A percentile compares a stretch with the other conserved stretches of the same genome.
These are phyloP conservation scores for Uropsilus gracilis DNA, from an alignment of 2,113 vertebrate species.

Conservation along the genomic window DNA sequence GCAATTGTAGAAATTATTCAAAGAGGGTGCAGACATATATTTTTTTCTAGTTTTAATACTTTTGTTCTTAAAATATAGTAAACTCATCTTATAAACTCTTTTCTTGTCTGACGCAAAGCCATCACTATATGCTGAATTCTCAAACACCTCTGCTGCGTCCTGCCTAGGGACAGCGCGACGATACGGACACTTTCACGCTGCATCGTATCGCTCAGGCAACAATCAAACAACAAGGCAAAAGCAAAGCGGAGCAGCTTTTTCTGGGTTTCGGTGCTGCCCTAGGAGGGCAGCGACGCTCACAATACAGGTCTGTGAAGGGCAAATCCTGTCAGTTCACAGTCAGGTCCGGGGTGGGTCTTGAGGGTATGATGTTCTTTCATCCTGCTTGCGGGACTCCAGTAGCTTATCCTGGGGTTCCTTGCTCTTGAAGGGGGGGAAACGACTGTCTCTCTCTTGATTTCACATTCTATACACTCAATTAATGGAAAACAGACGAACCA, in stretches of 20 bases:
- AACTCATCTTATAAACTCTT: constrained; percentile 45
- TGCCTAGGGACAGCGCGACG: background rate
- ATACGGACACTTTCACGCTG: background rate
- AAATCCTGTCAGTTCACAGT: background rate
- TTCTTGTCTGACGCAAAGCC: constrained; percentile 57
- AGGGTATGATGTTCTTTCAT: background rate
- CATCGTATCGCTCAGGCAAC: constrained; percentile 20
- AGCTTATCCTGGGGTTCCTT: constrained; percentile 29
- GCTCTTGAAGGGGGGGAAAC: background rate
- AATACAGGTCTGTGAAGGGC: background rate
- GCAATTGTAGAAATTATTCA: constrained; percentile 65
- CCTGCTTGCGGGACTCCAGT: background rate
- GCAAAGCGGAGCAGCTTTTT: background rate
- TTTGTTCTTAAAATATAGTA: constrained; percentile 70
- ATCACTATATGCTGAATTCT: constrained; percentile 12
- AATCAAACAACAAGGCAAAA: background rate
- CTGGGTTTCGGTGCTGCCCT: constrained; percentile 24
- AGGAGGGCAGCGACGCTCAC: background rate
- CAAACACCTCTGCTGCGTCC: background rate
- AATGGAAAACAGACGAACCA: constrained; percentile 20
- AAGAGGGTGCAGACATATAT: constrained; percentile 13
- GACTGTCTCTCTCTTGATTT: constrained; percentile 49
- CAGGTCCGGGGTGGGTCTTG: constrained; percentile 42
- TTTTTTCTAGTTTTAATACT: constrained; percentile 49
- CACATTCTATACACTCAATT: constrained; percentile 15